A percentile compares a stretch with the other conserved stretches of the same genome.
These are phyloP conservation scores for Anthopleura sola DNA, from an alignment of 64 coral and sea anemone species.

Conservation along the genomic window DNA sequence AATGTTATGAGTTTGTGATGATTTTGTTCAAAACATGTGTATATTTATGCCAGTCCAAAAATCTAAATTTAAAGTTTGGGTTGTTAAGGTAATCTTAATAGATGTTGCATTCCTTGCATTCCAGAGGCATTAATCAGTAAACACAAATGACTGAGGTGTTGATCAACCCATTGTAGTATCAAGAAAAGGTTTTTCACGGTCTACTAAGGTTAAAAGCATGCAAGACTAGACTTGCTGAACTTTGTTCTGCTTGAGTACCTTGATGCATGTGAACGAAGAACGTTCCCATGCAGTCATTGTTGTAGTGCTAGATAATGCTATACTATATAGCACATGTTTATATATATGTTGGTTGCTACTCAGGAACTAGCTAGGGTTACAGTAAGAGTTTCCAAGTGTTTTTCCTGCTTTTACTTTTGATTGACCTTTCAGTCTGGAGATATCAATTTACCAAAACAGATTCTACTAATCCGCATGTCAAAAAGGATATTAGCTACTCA, in stretches of 20 bases:
- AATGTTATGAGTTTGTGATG: too few relatives aligned
- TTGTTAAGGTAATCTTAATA: conserved; percentile 3
- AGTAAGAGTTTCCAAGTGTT: background rate
- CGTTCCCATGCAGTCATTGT: background rate
- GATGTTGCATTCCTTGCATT: background rate
- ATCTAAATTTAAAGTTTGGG: too few relatives aligned
- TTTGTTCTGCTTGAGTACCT: background rate
- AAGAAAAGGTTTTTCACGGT: background rate
- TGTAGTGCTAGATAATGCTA: background rate
- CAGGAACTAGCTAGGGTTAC: too few relatives aligned
- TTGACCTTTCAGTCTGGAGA: background rate
- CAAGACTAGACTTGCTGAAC: background rate
- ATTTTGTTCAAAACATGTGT: too few relatives aligned
- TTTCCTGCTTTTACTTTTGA: background rate
- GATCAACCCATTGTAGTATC: background rate
- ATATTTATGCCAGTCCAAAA: too few relatives aligned
- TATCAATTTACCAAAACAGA: background rate
- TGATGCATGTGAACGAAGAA: background rate
- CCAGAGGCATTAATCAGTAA: conserved; percentile 16
- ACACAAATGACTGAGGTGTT: background rate
- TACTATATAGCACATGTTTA: background rate
- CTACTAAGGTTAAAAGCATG: background rate
- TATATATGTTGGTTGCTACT: background rate
- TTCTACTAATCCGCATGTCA: background rate
- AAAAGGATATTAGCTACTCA: background rate